Conservation (phyloP, 2,888 invertebrate species). For the Xestia ashworthii region DNA sequence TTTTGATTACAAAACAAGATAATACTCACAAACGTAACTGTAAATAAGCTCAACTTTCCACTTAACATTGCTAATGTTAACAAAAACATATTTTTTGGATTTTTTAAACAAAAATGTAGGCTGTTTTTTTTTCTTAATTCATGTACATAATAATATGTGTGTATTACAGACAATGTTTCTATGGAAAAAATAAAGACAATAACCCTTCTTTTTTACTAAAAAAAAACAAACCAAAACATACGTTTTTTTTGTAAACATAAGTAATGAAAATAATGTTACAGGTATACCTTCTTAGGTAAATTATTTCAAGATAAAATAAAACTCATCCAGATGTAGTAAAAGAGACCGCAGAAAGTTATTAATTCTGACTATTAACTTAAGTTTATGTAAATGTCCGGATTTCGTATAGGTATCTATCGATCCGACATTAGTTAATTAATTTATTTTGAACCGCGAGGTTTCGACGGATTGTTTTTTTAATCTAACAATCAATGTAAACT, state of each 20-base stretch:
- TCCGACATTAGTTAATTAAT: neutral
- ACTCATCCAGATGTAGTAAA: neutral
- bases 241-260: too few species aligned
- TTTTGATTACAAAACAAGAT: neutral
- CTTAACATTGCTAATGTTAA: neutral
- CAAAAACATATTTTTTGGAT: neutral
- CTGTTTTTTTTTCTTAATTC: too few species aligned
- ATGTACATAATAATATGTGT: too few species aligned
- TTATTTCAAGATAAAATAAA: neutral
- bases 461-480: constrained; percentile 26
- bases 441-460: constrained; percentile 14
- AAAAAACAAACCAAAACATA: too few species aligned
- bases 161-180: too few species aligned
- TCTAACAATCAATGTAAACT: constrained; percentile 36
- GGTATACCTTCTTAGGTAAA: too few species aligned
- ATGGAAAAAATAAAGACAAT: too few species aligned
- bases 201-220: too few species aligned
- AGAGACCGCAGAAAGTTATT: neutral
- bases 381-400: constrained; percentile 17
- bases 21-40: neutral
- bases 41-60: neutral
- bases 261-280: too few species aligned
- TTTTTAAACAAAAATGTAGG: neutral
- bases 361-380: neutral
- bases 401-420: neutral